phyloP scores from a whole-genome alignment of 1,140 invertebrate species.

The Anastrepha obliqua region DNA sequence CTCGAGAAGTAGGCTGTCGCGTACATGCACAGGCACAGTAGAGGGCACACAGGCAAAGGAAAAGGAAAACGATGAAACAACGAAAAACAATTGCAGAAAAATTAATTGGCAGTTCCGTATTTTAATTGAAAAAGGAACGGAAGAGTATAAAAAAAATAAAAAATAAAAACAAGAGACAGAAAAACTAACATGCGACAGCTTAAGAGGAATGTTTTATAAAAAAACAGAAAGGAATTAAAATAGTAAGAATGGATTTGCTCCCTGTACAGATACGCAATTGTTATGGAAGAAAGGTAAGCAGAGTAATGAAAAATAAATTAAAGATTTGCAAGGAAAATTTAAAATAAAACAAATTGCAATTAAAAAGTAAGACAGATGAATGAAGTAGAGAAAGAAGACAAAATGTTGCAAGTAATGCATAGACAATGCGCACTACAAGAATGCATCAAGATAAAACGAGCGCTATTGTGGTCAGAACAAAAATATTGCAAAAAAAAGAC shows the following conservation, averaged over 20 bases:
- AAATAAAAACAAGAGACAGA: background rate
- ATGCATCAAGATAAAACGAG: background rate
- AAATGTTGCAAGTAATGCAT: constrained; percentile 1
- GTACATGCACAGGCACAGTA: background rate
- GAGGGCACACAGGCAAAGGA: background rate
- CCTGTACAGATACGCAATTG: constrained; percentile 24
- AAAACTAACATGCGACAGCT: background rate
- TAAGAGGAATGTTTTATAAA: background rate
- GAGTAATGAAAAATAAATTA: constrained; percentile 52
- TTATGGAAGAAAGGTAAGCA: background rate
- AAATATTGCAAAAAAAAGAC: background rate
- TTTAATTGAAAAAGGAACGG: constrained; percentile 38
- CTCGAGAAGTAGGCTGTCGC: background rate
- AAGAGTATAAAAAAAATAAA: background rate
- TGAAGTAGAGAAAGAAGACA: background rate
- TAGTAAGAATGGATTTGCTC: background rate
- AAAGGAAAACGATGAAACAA: constrained; percentile 11
- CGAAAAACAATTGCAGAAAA: constrained; percentile 39
- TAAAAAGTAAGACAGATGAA: background rate
- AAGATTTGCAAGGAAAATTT: constrained; percentile 16
- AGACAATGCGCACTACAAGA: constrained; percentile 7
- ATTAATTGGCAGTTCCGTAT: constrained; percentile 50
- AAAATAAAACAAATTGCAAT: constrained; percentile 6
- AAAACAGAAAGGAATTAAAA: background rate
- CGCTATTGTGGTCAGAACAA: constrained; percentile 17